These are phyloP conservation scores for Barypeithes pellucidus DNA, from an alignment of 2,888 invertebrate genomes.

Conservation along the genomic window DNA sequence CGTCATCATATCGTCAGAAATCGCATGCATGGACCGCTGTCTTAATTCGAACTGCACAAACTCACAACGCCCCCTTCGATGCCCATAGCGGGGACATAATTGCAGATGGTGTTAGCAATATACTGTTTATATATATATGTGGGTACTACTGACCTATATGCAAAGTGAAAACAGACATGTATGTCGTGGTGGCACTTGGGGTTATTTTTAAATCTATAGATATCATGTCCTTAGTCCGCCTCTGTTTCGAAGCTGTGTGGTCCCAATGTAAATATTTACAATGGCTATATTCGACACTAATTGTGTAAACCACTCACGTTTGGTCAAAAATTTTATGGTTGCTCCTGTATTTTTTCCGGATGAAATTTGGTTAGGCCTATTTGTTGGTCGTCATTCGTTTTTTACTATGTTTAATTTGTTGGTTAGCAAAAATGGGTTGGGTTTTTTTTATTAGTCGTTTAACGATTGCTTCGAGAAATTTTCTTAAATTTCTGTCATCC, in stretches of 20 bases:
- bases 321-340: conserved; percentile 53
- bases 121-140: no score
- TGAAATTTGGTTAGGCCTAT: conserved; percentile 43
- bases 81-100: no score
- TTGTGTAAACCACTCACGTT: conserved; percentile 56
- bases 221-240: conserved; percentile 12
- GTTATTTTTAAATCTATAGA: not conserved
- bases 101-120: no score
- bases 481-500: no score
- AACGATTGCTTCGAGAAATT: no score
- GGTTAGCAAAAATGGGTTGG: conserved; percentile 20
- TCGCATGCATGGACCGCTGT: no score
- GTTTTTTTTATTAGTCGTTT: conserved; percentile 1
- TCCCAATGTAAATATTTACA: conserved; percentile 60
- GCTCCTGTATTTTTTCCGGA: conserved; percentile 54
- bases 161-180: no score
- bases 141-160: no score
- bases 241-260: conserved; percentile 57
- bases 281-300: conserved; percentile 55
- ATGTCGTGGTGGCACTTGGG: no score
- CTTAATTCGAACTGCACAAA: no score
- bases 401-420: conserved; percentile 22
- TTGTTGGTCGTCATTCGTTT: conserved; percentile 20
- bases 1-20: no score
- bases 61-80: no score